Base-by-base conservation (phyloP, 2,888 invertebrate genomes). In the Dryobota labecula region DNA sequence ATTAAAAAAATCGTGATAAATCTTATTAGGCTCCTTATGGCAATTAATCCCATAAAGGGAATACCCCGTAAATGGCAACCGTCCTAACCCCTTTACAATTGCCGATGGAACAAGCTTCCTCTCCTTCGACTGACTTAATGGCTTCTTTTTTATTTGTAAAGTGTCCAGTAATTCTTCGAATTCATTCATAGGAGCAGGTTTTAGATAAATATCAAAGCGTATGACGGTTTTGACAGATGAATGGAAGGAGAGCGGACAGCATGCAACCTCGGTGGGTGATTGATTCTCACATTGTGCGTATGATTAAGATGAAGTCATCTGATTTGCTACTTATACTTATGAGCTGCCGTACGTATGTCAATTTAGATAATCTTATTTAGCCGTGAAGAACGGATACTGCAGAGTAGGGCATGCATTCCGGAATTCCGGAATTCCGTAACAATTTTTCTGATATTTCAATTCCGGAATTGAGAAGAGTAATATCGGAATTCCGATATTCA, bases 191-290 rank as follows among this genome's bases (percentile, higher is more conserved):
- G 20, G 9, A 43, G 20, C 27, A 36, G 18, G 30, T 62, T 65
- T 41, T 18, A 79, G 72, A 82, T 82, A 77, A 68, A 77, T 65
- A 72, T 82, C 65, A 30, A 18, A 68, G 18, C 24, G 20, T 78
- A 72, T 78, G 71, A 83, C 45, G 54, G 38, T 8, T 67, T 69
- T 72, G 81, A 82, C 81, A 75, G 43, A 53, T 76, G 73, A 82
- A 83, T 82, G 47, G 71, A 30, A 47, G 33, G 24, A 54, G 56
- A 58, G 6, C 9, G 30, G 72, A 47, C 38, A 38, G 27, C 18
- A 24, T 4, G 30, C 36, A 47, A 53, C 51, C 38, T 67, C 61
- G 36, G 38, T 43, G 30, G 38, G 33, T 74, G 78, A 81, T 82
- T 54, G 80, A 81, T 81, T 54, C 33, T 45, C 56, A 43, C 60